These are phyloP conservation scores for Rana temporaria DNA, from an alignment of 2,113 vertebrate species.

Conservation along the genomic window DNA sequence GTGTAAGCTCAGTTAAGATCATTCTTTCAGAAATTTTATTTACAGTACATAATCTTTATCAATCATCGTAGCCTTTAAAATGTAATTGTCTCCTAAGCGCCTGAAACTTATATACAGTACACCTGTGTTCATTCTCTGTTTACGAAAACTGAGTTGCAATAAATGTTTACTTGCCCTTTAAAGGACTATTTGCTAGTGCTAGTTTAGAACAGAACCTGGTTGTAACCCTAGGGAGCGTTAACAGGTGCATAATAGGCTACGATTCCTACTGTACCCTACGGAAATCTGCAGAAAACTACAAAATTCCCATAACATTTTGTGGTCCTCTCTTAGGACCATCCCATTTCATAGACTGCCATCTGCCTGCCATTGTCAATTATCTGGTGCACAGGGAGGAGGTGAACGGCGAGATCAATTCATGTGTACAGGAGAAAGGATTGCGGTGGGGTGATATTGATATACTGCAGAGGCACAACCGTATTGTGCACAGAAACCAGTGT, in stretches of 20 bases:
- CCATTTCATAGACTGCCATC: slow-evolving; percentile 44
- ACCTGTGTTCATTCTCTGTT: too few species aligned
- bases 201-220: background rate
- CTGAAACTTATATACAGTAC: too few species aligned
- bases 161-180: too few species aligned
- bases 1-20: too few species aligned
- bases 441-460: slow-evolving; percentile 33
- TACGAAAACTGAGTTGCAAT: too few species aligned
- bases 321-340: slow-evolving; percentile 21
- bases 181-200: background rate
- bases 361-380: slow-evolving; percentile 51
- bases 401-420: slow-evolving; percentile 9
- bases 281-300: slow-evolving; percentile 30
- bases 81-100: too few species aligned
- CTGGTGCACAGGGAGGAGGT: slow-evolving; percentile 14
- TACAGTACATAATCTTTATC: too few species aligned
- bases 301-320: slow-evolving; percentile 38
- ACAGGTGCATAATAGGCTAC: slow-evolving; percentile 53
- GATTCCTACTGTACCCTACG: slow-evolving; percentile 30
- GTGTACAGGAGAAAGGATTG: slow-evolving; percentile 25
- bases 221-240: background rate
- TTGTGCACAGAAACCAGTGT: slow-evolving; percentile 13
- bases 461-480: slow-evolving; percentile 21
- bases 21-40: too few species aligned
- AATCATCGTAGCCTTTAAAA: too few species aligned